These are phyloP conservation scores for Pampusana beccarii DNA, from an alignment of 2,113 vertebrate species.

Conservation along the genomic window DNA sequence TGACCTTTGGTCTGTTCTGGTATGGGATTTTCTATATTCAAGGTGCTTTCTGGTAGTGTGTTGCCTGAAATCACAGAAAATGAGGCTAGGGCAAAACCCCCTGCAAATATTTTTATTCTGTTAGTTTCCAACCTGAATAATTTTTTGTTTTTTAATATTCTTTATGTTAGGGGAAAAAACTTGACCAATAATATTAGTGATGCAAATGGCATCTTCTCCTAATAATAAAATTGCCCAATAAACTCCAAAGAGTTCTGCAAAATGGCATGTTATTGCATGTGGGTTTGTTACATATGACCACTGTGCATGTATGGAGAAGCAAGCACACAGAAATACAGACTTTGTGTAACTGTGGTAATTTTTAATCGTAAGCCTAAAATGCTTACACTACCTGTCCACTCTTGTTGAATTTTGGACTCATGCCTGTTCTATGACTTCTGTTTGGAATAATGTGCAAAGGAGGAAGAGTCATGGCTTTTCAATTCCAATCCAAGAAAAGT, in stretches of 20 bases:
- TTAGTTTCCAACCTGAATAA: not conserved
- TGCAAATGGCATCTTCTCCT: not conserved
- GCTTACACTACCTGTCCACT: not conserved
- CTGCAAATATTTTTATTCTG: not conserved
- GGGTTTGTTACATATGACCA: not conserved
- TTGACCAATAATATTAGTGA: not conserved
- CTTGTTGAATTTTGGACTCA: not conserved
- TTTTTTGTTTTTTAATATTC: not conserved
- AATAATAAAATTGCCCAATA: not conserved
- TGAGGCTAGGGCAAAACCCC: accelerated
- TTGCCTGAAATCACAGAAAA: not conserved
- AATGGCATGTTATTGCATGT: not conserved
- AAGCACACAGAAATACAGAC: not conserved
- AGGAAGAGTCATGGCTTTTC: not conserved
- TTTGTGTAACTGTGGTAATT: not conserved
- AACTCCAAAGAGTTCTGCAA: not conserved
- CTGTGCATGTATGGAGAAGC: not conserved
- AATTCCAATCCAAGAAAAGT: not conserved
- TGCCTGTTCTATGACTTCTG: not conserved
- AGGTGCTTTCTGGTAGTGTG: not conserved
- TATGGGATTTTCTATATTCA: not conserved
- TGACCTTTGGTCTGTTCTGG: not conserved
- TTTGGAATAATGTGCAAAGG: not conserved
- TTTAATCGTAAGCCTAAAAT: not conserved
- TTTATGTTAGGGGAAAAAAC: not conserved